Percentiles rank a stretch among this genome's conserved stretches.
Conservation (phyloP, 2,888 invertebrate species). For the Archips crataeganus region DNA sequence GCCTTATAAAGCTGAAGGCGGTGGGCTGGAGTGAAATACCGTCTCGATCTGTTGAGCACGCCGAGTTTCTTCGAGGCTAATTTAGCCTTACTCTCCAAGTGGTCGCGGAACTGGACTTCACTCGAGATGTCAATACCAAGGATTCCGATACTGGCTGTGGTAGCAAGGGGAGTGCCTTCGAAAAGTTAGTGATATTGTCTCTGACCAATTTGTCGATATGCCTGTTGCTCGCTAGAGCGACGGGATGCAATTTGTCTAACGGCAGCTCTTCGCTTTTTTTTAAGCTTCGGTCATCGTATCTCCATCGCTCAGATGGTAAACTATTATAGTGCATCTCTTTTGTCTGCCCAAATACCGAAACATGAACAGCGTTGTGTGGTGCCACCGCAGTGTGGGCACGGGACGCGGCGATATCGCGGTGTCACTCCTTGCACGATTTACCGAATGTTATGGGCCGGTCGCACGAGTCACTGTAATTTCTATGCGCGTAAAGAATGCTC, state of each 20-base stretch:
- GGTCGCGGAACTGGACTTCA: no score
- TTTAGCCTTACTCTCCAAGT: no score
- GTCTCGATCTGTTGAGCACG: no score
- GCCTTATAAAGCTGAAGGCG: no score
- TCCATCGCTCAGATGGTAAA: neutral
- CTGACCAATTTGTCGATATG: slow-evolving; percentile 42
- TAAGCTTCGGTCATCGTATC: neutral
- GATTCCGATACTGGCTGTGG: no score
- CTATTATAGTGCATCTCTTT: neutral
- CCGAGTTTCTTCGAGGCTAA: no score
- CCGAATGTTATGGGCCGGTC: slow-evolving; percentile 26
- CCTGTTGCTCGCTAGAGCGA: neutral
- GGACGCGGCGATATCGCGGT: slow-evolving; percentile 19
- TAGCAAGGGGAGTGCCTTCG: no score
- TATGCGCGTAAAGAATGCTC: slow-evolving; percentile 49
- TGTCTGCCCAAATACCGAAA: neutral
- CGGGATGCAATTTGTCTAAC: neutral
- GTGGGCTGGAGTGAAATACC: no score
- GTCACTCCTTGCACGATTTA: slow-evolving; percentile 28
- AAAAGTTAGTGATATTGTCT: slow-evolving; percentile 73
- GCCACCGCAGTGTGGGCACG: neutral
- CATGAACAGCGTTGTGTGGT: neutral
- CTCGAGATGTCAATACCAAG: no score
- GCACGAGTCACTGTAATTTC: slow-evolving; percentile 32
- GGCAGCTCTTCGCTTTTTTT: neutral